Evolutionary conservation across 2,113 vertebrate genomes (phyloP), one percentile per base, ranked within the genome.

Genomic region (Catharus minimus): DNA sequence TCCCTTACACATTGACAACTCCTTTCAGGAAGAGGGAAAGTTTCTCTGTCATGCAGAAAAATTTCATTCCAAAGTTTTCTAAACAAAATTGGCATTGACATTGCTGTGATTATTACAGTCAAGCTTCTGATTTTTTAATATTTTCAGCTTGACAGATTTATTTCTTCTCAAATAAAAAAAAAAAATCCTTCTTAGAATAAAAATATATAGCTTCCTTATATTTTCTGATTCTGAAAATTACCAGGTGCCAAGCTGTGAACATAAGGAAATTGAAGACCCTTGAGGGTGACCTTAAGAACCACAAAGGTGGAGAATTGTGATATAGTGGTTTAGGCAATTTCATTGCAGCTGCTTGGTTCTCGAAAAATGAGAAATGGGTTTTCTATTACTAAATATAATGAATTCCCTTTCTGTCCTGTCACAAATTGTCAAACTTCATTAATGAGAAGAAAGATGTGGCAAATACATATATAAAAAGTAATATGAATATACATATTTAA

Each of bases 371-470:
- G 97, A 97, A 98, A 97, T 97, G 67, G 97, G 96, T 97, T 98
- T 98, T 96, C 97, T 96, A 95, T 98, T 97, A 97, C 97, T 92
- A 98, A 97, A 97, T 97, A 97, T 97, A 98, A 98, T 98, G 98
- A 97, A 97, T 97, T 97, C 94, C 94, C 80, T 97, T 97, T 97
- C 96, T 93, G 46, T 58, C 78, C 91, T 98, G 98, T 97, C 97
- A 97, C 96, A 97, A 97, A 97, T 97, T 98, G 97, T 98, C 97
- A 98, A 98, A 98, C 96, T 97, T 97, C 96, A 96, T 98, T 97
- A 97, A 95, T 92, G 49, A 92, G 93, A 95, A 92, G 91, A 93
- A 90, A 96, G 89, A 94, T 92, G 83, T n/a, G 84, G 72, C 49
- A 65, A 85, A 57, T 69, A 88, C 86, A 38, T 78, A 90, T 53